Conservation (phyloP, 2,113 vertebrate species). For the Rhizomys pruinosus region DNA sequence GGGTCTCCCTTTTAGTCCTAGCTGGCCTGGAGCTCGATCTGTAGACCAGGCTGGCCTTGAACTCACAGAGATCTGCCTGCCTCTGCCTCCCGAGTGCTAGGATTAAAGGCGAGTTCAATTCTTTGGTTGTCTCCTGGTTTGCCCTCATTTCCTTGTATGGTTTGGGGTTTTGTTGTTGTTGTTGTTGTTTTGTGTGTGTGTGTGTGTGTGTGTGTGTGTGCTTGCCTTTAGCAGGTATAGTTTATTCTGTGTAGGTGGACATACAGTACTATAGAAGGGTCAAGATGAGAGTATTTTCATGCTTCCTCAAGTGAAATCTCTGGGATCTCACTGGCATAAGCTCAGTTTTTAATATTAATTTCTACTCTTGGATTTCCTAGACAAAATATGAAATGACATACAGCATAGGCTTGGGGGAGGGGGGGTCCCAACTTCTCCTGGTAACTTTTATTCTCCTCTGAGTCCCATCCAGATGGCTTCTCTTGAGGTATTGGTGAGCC, state of each 20-base stretch:
- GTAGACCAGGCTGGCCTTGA: too few species aligned
- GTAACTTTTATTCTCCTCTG: background rate
- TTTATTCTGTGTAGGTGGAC: background rate
- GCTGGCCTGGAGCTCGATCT: too few species aligned
- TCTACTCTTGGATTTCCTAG: background rate
- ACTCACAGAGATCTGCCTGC: too few species aligned
- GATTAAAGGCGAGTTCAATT: background rate
- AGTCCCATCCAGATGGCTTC: background rate
- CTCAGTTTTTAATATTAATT: constrained; percentile 9
- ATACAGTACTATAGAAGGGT: background rate
- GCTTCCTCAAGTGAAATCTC: background rate
- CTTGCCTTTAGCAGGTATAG: background rate
- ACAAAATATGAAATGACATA: background rate
- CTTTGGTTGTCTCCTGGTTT: background rate
- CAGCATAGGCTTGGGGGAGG: background rate
- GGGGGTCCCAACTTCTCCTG: background rate
- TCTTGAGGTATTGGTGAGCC: background rate
- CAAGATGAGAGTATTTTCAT: background rate
- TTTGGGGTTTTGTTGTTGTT: constrained; percentile 36
- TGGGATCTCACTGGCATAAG: background rate
- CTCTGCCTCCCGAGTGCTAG: too few species aligned
- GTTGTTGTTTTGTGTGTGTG: too few species aligned
- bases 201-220: too few species aligned
- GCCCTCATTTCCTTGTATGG: background rate
- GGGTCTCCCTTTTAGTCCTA: too few species aligned